These are phyloP conservation scores for Gonatopus flavifemur DNA, from an alignment of 1,140 invertebrate genomes.

Conservation along the genomic window DNA sequence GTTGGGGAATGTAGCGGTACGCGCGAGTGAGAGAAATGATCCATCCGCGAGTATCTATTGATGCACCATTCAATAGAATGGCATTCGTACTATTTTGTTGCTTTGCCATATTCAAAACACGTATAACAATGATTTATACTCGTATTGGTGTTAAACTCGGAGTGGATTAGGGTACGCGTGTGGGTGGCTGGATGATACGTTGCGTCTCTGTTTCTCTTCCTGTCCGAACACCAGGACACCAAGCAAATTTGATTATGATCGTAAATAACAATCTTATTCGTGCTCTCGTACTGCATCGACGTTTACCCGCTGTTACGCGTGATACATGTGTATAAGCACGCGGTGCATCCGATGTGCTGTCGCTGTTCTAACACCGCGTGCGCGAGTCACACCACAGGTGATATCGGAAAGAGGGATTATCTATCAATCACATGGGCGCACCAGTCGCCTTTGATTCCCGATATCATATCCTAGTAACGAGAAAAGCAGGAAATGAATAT, in stretches of 20 bases:
- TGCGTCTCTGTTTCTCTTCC: no score
- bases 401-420: slow-evolving; percentile 25
- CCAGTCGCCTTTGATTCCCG: not conserved
- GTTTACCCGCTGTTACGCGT: slow-evolving; percentile 35
- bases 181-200: no score
- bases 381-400: not conserved
- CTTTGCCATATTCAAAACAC: no score
- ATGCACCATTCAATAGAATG: no score
- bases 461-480: slow-evolving; percentile 8
- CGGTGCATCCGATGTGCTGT: slow-evolving; percentile 4
- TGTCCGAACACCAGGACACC: no score
- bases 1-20: not conserved
- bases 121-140: no score
- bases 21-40: not conserved
- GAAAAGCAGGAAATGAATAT: not conserved
- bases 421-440: slow-evolving; percentile 32
- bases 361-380: slow-evolving; percentile 1
- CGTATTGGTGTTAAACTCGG: no score
- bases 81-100: no score
- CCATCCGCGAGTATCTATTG: slow-evolving; percentile 19
- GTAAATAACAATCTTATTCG: slow-evolving; percentile 38
- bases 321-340: slow-evolving; percentile 19
- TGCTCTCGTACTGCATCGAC: slow-evolving; percentile 31
- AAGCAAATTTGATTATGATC: slow-evolving; percentile 44
- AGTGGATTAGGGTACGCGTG: no score